A percentile compares a stretch with the other conserved stretches of the same genome.
Evolutionary conservation across 1,140 invertebrate species (phyloP).

Genomic region (Sitodiplosis mosellana): DNA sequence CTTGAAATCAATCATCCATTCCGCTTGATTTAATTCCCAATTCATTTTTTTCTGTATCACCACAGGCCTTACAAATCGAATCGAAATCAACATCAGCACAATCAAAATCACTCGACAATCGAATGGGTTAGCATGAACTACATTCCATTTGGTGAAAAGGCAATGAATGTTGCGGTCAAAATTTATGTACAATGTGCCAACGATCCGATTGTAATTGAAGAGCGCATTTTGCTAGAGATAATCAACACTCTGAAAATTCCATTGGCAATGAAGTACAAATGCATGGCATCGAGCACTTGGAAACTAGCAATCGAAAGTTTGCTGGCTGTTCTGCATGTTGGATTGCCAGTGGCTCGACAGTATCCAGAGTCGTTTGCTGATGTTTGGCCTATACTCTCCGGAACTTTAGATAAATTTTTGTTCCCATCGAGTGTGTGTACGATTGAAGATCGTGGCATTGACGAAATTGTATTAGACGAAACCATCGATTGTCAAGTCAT

Average conservation of each 20-base stretch:
- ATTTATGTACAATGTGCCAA: constrained; percentile 67
- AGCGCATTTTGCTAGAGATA: constrained; percentile 56
- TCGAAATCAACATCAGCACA: not conserved
- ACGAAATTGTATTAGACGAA: constrained; percentile 70
- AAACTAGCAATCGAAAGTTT: constrained; percentile 65
- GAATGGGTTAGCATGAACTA: constrained; percentile 75
- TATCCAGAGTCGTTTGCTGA: constrained; percentile 45
- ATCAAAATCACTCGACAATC: constrained; percentile 26
- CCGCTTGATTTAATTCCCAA: no score
- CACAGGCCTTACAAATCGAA: constrained; percentile 20
- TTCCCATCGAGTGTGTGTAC: constrained; percentile 48
- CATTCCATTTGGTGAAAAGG: constrained; percentile 73
- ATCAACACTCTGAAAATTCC: constrained; percentile 54
- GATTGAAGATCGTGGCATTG: constrained; percentile 47
- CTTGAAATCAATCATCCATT: not conserved
- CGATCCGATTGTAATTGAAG: constrained; percentile 52
- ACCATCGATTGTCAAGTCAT: constrained; percentile 74
- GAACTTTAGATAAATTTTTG: constrained; percentile 76
- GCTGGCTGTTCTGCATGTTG: constrained; percentile 59
- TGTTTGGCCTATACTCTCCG: constrained; percentile 73
- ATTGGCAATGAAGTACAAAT: constrained; percentile 65
- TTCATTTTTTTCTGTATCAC: no score
- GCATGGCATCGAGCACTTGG: constrained; percentile 68
- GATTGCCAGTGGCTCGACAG: constrained; percentile 70
- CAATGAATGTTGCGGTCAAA: constrained; percentile 60